Conservation (phyloP, 1,140 invertebrate species). For the Drosophila seguyi region DNA sequence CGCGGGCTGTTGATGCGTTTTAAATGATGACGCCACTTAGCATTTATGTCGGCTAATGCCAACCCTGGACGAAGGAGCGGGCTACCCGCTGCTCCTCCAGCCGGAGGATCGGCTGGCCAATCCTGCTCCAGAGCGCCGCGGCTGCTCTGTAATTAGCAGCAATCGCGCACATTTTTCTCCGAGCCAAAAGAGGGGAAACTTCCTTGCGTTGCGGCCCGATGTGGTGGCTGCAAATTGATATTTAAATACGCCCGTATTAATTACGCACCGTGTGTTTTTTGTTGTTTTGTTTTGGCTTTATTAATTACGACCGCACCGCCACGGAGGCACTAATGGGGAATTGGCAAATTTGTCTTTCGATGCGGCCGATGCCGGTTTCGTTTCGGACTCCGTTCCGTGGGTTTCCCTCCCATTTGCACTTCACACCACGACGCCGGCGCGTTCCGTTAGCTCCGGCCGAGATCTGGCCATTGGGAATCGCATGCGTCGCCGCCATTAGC, state of each 20-base stretch:
- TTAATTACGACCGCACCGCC: conserved; percentile 71
- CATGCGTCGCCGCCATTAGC: conserved; percentile 77
- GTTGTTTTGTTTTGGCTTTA: conserved; percentile 48
- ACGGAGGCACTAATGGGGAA: conserved; percentile 66
- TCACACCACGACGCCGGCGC: conserved; percentile 31
- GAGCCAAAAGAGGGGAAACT: conserved; percentile 25
- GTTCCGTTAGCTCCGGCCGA: conserved; percentile 36
- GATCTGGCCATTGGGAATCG: conserved; percentile 51
- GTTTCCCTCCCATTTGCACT: conserved; percentile 46
- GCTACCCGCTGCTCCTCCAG: conserved; percentile 24
- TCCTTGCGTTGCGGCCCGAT: conserved; percentile 19
- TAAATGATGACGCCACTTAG: conserved; percentile 85
- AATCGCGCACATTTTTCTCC: conserved; percentile 78
- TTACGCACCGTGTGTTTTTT: conserved; percentile 52
- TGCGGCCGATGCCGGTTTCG: conserved; percentile 13
- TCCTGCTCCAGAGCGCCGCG: conserved; percentile 17
- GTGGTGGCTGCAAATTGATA: conserved; percentile 76
- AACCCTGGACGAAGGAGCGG: conserved; percentile 40
- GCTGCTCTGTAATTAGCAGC: conserved; percentile 79
- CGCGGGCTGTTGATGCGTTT: conserved; percentile 81
- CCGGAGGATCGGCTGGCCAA: conserved; percentile 7
- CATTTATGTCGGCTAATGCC: conserved; percentile 83
- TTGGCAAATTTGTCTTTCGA: conserved; percentile 70
- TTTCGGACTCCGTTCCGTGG: conserved; percentile 28
- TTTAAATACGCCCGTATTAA: conserved; percentile 84